A percentile compares a stretch with the other conserved stretches of the same genome.
Evolutionary conservation across 1,140 invertebrate genomes (phyloP).

Genomic region (Pachypeltis micranthus): DNA sequence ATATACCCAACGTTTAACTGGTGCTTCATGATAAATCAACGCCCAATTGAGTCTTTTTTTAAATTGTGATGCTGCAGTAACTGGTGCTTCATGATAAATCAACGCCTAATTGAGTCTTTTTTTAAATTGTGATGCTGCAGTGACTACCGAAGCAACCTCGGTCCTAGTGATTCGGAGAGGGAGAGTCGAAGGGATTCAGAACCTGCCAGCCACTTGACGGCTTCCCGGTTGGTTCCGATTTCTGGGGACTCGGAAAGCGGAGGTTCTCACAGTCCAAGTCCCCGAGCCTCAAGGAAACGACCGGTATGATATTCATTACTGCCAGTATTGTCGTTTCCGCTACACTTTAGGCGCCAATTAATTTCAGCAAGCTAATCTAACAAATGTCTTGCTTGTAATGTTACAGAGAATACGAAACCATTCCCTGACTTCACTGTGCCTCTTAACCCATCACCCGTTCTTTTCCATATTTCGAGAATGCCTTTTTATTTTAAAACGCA

Average conservation of each 20-base stretch:
- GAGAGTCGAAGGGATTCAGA: conserved; percentile 59
- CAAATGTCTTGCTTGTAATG: conserved; percentile 30
- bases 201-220: conserved; percentile 32
- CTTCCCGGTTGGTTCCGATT: conserved; percentile 20
- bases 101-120: too few relatives aligned
- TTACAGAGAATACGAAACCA: conserved; percentile 68
- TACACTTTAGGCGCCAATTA: too few relatives aligned
- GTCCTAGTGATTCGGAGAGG: conserved; percentile 74
- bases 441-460: conserved; percentile 98
- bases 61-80: conserved; percentile 46
- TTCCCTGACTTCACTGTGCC: conserved; percentile 90
- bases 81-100: too few relatives aligned
- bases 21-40: too few relatives aligned
- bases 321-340: too few relatives aligned
- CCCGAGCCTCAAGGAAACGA: conserved; percentile 64
- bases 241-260: conserved; percentile 71
- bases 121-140: conserved; percentile 46
- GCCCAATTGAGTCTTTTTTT: too few relatives aligned
- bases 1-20: too few relatives aligned
- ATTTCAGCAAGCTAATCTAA: too few relatives aligned
- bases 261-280: conserved; percentile 73
- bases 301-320: too few relatives aligned
- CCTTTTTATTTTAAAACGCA: conserved; percentile 83
- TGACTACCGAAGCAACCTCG: conserved; percentile 80
- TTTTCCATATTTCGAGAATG: conserved; percentile 96